Evolutionary conservation across 2,797 vertebrate genomes (phyloP), one percentile per base, ranked within the genome.

Genomic region (Peromyscus attwateri): DNA sequence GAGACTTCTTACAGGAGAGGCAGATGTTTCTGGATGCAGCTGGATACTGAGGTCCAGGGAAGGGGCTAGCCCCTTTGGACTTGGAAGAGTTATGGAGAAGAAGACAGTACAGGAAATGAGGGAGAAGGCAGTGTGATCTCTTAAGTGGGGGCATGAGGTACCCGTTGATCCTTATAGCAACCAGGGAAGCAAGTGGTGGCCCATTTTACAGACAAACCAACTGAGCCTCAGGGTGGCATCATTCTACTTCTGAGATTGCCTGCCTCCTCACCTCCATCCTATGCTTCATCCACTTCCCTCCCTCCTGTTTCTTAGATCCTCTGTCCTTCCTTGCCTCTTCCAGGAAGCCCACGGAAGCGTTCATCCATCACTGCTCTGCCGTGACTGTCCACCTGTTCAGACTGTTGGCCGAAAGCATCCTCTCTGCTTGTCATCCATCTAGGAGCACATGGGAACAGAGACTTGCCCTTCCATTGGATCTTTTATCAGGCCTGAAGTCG

Each of bases 11-110:
- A 62, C 60, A 64, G 73, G 80, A 93, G 73, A 96, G 87, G 88
- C 97, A 95, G 97, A 96, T 97, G 97, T 98, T 96, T 91, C 93
- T 84, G 92, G 96, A 92, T 96, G 95, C 89, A 87, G 85, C 97
- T 95, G 96, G 96, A 92, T 95, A 95, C 87, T 93, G 88, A 76
- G 92, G 75, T 76, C 4, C 1, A 1, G 68, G 83, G 87, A 93
- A 55, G 37, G 40, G 37, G 46, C 77, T 40, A 81, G 76, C n/a
- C 62, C 91, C 93, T 80, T 25, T 40, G 84, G 93, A 76, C 52
- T 83, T 37, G 66, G 83, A 90, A 49, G 76, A 19, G 60, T 77
- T 21, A 4, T 46, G 10, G 46, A 64, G 68, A 81, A 82, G 91
- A 89, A 88, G 81, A 84, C 43, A 89, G 81, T 91, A 87, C 93